Base-by-base conservation (phyloP, 1,140 invertebrate species). In the Drosophila nigromelanica region DNA sequence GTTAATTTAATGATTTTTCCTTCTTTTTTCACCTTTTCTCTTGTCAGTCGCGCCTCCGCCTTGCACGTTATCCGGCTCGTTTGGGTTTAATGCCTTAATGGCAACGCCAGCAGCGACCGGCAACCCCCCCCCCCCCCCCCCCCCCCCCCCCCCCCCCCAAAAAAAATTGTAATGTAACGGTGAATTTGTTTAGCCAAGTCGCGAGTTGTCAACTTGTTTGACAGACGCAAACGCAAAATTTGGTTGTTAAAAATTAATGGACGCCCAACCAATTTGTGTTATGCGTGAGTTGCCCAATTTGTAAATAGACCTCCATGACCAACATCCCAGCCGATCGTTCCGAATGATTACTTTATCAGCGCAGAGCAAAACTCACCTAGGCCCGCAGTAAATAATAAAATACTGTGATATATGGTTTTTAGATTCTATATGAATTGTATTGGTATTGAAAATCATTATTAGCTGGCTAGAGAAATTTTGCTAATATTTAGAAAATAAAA, bases 1-100 rank as follows among this genome's bases (percentile, higher is more conserved):
- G 80, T 81, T 83, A 83, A 83, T 83, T 83, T 83, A 81, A 81
- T 73, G 80, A 83, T 83, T 75, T 78, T 78, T 48, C 55, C 42
- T 47, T 64, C 58, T n/a, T 61, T 72, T 43, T 15, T 30, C 5
- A 18, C 15, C 42, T 35, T 33, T 35, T 8, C 40, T 75, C 15
- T 51, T 52, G 37, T 61, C 18, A 18, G 12, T 18, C 30, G 8
- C 35, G 47, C 18, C 30, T 50, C 15, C 15, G 14, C 52, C 11
- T 48, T 4, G 37, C 37, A 5, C 37, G 37, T 39, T 39, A 39
- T 39, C 37, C 70, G 30, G 45, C 63, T 58, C 58, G 62, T 69
- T 63, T 73, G 63, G 43, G 43, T 76, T 72, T 80, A 78, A 69
- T 76, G 51, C 51, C 40, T 63, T 63, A 76, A 56, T 70, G 54